Percentiles rank a stretch among this genome's conserved stretches.
phyloP scores from a whole-genome alignment of 2,113 vertebrate genomes.

The Panthera uncia region DNA sequence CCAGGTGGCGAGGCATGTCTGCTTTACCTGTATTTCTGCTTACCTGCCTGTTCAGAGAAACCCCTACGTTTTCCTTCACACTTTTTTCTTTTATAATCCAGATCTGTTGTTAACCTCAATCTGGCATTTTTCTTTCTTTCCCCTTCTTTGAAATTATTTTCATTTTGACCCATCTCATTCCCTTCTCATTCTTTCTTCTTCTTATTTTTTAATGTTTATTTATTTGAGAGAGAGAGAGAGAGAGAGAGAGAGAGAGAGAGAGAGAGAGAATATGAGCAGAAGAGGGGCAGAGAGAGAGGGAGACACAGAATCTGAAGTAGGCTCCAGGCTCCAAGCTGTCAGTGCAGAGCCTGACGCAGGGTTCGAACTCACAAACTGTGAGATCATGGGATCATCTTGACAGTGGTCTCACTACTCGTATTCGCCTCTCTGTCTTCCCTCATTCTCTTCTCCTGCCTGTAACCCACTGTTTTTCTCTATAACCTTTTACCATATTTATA shows the following conservation, averaged over 20 bases:
- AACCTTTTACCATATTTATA: neutral
- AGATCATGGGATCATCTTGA: neutral
- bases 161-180: neutral
- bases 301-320: no score
- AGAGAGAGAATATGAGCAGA: no score
- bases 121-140: neutral
- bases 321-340: no score
- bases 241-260: no score
- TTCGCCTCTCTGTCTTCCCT: neutral
- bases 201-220: no score
- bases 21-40: neutral
- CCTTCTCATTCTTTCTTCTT: neutral
- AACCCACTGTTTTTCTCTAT: neutral
- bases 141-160: neutral
- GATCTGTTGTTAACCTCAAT: neutral
- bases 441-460: neutral
- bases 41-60: neutral
- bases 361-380: no score
- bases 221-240: no score
- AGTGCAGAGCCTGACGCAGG: no score
- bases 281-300: no score
- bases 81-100: neutral
- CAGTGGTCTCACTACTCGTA: neutral
- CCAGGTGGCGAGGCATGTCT: rapidly evolving
- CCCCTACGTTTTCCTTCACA: neutral